Evolutionary conservation across 2,113 vertebrate species (phyloP), one percentile per base, ranked within the genome.

Genomic region (Tragelaphus strepsiceros): DNA sequence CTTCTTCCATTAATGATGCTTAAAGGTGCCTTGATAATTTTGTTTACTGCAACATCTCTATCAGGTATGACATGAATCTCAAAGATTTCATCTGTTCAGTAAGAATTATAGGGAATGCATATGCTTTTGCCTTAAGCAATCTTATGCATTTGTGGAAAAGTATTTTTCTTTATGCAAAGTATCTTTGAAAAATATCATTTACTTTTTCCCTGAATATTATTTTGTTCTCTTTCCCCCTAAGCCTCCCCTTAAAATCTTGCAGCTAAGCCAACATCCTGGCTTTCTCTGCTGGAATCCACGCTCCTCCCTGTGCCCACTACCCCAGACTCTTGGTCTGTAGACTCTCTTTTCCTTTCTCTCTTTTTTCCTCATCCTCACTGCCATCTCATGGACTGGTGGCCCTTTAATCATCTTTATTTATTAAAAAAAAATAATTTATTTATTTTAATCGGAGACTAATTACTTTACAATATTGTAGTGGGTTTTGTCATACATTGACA

Each of bases 121-220:
- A 21, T 3, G 1, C 24, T 87, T 21, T 91, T 93, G 91, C 71
- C 61, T 97, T 88, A 77, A 93, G 54, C 30, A 93, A 53, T 78
- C 32, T 51, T 74, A 54, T 9, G 32, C 16, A 64, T 53, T 85
- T 49, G 46, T 84, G 28, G 54, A 54, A 80, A 53, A 32, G 3
- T 1, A 3, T 26, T 67, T 59, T 90, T 43, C 43, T 82, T 49
- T 83, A 59, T 82, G 54, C 51, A 88, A 92, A 67, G 7, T 39
- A 59, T 49, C 11, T 88, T 91, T 35, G 30, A 81, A 78, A 97
- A 96, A 88, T 90, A 91, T 26, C 84, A 59, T 59, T 84, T 97
- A 53, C 39, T 88, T 92, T 96, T 67, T 0, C n/a, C 24, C 26
- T 78, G 2, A 93, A 85, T 96, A 22, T 86, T 32, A 67, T 74